Conservation (phyloP, 2,797 vertebrate species). For the Lemur catta region DNA sequence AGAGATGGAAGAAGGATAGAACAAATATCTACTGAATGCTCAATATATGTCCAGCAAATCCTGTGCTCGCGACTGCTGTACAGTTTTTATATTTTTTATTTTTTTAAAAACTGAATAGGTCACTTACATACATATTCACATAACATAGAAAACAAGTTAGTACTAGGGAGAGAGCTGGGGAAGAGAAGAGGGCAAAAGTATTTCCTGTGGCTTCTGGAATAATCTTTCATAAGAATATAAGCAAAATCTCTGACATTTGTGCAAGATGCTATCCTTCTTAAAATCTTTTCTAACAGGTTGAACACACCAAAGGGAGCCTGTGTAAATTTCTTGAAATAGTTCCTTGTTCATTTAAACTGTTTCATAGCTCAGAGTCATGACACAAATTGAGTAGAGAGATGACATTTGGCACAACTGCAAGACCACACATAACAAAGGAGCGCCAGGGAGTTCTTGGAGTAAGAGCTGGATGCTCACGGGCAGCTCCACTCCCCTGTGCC, state of each 20-base stretch:
- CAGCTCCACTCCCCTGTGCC: background rate
- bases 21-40: background rate
- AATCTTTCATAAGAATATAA: slow-evolving; percentile 7
- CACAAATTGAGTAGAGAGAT: background rate
- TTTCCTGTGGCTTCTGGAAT: slow-evolving; percentile 13
- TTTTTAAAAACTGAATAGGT: background rate
- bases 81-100: background rate
- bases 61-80: background rate
- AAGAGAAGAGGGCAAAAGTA: background rate
- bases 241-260: background rate
- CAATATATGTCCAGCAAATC: background rate
- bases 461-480: background rate
- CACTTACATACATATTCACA: background rate
- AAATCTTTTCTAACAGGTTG: background rate
- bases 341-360: background rate
- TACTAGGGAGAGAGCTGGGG: background rate
- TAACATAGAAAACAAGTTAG: slow-evolving; percentile 3
- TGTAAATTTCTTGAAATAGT: background rate
- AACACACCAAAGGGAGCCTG: background rate
- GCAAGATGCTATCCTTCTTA: background rate
- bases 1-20: background rate
- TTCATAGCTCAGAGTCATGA: background rate
- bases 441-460: background rate
- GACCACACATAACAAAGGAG: slow-evolving; percentile 2
- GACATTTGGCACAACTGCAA: background rate